A percentile compares a stretch with the other conserved stretches of the same genome.
Evolutionary conservation across 2,888 invertebrate genomes (phyloP).

Genomic region (Julus scanicus): DNA sequence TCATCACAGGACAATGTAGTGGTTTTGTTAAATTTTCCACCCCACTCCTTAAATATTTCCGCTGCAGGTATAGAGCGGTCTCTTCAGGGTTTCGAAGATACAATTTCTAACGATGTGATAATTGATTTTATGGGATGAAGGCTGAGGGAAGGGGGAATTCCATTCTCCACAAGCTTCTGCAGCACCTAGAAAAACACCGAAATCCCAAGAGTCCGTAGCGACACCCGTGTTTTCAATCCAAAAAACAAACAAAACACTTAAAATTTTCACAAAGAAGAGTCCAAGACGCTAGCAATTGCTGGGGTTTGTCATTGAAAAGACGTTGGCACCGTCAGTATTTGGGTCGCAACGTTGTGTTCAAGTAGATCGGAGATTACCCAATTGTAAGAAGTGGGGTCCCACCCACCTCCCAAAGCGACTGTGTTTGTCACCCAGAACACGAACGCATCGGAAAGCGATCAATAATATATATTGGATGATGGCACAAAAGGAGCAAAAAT

Average conservation of each 20-base stretch:
- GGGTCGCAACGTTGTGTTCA: constrained; percentile 11
- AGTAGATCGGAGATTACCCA: constrained; percentile 19
- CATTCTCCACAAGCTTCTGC: too few species aligned
- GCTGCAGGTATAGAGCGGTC: too few species aligned
- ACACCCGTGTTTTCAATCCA: not conserved
- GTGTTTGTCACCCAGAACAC: constrained; percentile 19
- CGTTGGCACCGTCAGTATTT: not conserved
- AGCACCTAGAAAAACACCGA: not conserved
- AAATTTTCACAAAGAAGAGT: not conserved
- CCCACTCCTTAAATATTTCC: too few species aligned
- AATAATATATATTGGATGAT: constrained; percentile 33
- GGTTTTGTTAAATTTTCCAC: too few species aligned
- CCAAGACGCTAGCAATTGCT: not conserved
- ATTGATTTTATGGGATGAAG: not conserved
- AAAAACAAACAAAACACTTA: constrained; percentile 31
- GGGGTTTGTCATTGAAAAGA: not conserved
- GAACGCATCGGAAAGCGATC: constrained; percentile 1
- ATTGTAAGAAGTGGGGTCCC: not conserved
- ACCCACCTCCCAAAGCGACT: constrained; percentile 12
- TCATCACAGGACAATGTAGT: too few species aligned
- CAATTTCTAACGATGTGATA: not conserved
- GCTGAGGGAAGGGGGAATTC: too few species aligned
- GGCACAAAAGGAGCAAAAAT: constrained; percentile 14
- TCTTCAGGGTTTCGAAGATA: too few species aligned
- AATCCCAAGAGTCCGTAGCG: not conserved